These are phyloP conservation scores for Melanophora roralis DNA, from an alignment of 2,888 invertebrate species.

Conservation along the genomic window DNA sequence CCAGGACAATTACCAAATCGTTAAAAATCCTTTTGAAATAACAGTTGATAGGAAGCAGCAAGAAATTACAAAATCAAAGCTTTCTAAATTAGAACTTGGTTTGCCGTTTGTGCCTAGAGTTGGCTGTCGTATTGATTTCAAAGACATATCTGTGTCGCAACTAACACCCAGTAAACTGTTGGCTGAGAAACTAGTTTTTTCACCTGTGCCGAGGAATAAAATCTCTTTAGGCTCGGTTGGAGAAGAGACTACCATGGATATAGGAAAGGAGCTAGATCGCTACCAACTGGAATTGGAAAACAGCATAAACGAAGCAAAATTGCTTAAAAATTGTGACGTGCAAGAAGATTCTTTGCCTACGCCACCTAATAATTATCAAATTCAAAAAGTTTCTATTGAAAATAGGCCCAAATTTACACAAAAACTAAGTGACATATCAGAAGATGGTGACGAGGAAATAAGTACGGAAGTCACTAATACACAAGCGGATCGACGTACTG, in stretches of 20 bases:
- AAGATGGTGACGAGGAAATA: conserved; percentile 62
- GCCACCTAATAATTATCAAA: conserved; percentile 1
- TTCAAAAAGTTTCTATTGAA: conserved; percentile 57
- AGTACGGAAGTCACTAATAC: conserved; percentile 13
- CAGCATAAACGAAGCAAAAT: conserved; percentile 77
- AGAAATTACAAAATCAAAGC: conserved; percentile 44
- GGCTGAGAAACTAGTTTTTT: conserved; percentile 74
- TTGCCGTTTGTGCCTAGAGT: conserved; percentile 75
- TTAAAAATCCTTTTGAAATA: conserved; percentile 75
- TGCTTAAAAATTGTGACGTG: conserved; percentile 66
- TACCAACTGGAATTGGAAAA: conserved; percentile 77
- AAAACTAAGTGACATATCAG: conserved; percentile 66
- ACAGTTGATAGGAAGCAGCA: conserved; percentile 63
- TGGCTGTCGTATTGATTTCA: conserved; percentile 75
- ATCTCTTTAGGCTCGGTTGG: conserved; percentile 71
- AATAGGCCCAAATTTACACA: conserved; percentile 64
- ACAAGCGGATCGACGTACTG: background rate
- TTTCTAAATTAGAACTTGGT: conserved; percentile 70
- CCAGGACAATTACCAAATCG: conserved; percentile 66
- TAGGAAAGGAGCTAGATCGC: conserved; percentile 75
- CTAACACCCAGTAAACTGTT: conserved; percentile 74
- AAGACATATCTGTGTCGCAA: conserved; percentile 69
- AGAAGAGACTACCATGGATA: conserved; percentile 75
- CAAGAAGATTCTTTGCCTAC: background rate
- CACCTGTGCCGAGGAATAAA: conserved; percentile 68